phyloP scores from a whole-genome alignment of 92 coral and sea anemone species.

The Zoanthus sociatus region DNA sequence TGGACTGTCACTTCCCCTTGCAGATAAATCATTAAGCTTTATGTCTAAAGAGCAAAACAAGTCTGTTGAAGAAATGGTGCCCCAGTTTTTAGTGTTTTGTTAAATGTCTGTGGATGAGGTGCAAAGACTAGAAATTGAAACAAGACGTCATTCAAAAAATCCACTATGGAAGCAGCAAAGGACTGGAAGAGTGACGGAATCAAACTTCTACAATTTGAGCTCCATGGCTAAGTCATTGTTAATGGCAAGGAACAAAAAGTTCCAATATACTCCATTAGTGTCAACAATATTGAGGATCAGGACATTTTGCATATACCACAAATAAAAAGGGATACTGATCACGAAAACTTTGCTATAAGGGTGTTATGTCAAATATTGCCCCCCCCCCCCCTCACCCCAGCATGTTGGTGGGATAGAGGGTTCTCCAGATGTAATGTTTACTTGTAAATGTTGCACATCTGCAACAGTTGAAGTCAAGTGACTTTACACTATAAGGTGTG shows the following conservation, averaged over 20 bases:
- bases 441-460: conserved; percentile 44
- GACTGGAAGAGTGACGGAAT: too few relatives aligned
- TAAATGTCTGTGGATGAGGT: too few relatives aligned
- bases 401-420: conserved; percentile 69
- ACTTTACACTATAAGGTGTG: not conserved
- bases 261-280: conserved; percentile 45
- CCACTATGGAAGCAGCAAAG: too few relatives aligned
- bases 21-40: conserved; percentile 40
- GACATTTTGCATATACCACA: conserved; percentile 61
- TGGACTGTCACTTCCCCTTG: conserved; percentile 47
- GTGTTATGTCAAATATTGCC: conserved; percentile 55
- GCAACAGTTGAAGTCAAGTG: conserved; percentile 49
- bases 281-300: conserved; percentile 4
- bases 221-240: too few relatives aligned
- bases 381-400: conserved; percentile 1
- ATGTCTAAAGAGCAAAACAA: conserved; percentile 38
- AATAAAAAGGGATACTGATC: not conserved
- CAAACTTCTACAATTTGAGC: too few relatives aligned
- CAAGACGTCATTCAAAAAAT: too few relatives aligned
- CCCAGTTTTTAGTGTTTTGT: too few relatives aligned
- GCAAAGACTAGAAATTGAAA: too few relatives aligned
- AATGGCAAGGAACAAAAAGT: not conserved
- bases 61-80: conserved; percentile 45
- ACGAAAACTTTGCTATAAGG: conserved; percentile 54
- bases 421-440: conserved; percentile 53